These are phyloP conservation scores for Phalanger gymnotis DNA, from an alignment of 2,797 vertebrate genomes.

Conservation along the genomic window DNA sequence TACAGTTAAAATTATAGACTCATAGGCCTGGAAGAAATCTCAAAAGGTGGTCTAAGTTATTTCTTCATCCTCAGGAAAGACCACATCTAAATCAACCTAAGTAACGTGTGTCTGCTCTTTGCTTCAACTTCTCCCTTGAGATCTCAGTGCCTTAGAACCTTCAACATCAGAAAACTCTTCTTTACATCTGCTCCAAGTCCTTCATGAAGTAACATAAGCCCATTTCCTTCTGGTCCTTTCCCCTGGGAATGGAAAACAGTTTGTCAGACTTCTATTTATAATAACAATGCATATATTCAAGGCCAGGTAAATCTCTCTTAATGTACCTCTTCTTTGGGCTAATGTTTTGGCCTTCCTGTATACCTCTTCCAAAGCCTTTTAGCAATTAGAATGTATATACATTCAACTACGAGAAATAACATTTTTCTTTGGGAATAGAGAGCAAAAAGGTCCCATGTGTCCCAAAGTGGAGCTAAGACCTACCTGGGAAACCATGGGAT, in stretches of 20 bases:
- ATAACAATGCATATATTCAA: constrained; percentile 75
- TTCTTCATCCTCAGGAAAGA: constrained; percentile 42
- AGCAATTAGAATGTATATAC: constrained; percentile 16
- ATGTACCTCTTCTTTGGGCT: constrained; percentile 68
- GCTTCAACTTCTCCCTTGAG: constrained; percentile 66
- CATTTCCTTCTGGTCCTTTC: constrained; percentile 37
- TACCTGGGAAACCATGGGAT: neutral
- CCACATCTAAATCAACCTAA: constrained; percentile 62
- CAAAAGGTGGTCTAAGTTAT: neutral
- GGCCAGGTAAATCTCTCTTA: constrained; percentile 73
- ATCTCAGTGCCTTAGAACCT: constrained; percentile 60
- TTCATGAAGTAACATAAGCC: constrained; percentile 24
- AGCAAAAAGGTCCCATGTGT: neutral
- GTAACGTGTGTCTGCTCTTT: constrained; percentile 55
- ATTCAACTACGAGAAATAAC: neutral
- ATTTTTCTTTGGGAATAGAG: neutral
- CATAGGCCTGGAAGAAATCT: neutral
- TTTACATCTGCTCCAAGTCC: constrained; percentile 41
- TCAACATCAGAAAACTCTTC: constrained; percentile 56
- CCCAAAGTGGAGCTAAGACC: constrained; percentile 34
- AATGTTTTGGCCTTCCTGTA: constrained; percentile 54
- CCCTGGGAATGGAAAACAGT: neutral
- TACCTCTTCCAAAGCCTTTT: constrained; percentile 27
- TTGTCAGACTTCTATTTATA: constrained; percentile 18
- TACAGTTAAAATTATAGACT: neutral